Percentiles rank a stretch among this genome's conserved stretches.
Evolutionary conservation across 2,888 invertebrate genomes (phyloP).

Genomic region (Pollenia angustigena): DNA sequence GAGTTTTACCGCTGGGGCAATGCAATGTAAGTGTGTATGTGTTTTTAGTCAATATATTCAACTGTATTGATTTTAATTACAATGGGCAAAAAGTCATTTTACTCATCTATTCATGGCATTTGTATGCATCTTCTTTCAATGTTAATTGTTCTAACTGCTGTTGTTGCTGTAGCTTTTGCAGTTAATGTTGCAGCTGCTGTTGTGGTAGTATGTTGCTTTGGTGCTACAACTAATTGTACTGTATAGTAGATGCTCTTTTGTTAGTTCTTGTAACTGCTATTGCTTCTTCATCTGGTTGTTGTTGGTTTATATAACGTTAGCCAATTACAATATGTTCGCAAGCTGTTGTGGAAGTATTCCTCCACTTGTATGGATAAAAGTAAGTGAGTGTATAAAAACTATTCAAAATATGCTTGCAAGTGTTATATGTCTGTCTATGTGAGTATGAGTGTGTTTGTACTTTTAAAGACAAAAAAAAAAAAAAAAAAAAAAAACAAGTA

Average conservation of each 20-base stretch:
- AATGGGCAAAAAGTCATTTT: conserved; percentile 69
- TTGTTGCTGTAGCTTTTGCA: conserved; percentile 23
- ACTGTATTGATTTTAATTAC: conserved; percentile 72
- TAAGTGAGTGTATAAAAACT: not conserved
- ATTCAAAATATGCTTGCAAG: conserved; percentile 34
- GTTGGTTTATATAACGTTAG: conserved; percentile 59
- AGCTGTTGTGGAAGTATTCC: conserved; percentile 18
- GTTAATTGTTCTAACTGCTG: conserved; percentile 68
- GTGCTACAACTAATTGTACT: conserved; percentile 48
- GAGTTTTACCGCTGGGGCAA: no score
- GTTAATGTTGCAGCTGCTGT: conserved; percentile 11
- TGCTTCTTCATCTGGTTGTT: not conserved
- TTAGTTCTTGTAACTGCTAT: conserved; percentile 14
- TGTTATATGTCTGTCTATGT: conserved; percentile 2
- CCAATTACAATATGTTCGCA: conserved; percentile 68
- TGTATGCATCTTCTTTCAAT: conserved; percentile 52
- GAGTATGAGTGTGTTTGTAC: conserved; percentile 19
- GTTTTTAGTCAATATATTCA: conserved; percentile 56
- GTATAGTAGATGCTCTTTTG: not conserved
- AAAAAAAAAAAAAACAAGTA: not conserved
- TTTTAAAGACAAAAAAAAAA: conserved; percentile 21
- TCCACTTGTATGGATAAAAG: not conserved
- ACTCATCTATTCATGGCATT: conserved; percentile 69
- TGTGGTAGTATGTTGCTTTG: conserved; percentile 35
- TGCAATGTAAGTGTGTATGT: not conserved